A percentile compares a stretch with the other conserved stretches of the same genome.
Evolutionary conservation across 2,888 invertebrate species (phyloP).

Genomic region (Lingula anatina): DNA sequence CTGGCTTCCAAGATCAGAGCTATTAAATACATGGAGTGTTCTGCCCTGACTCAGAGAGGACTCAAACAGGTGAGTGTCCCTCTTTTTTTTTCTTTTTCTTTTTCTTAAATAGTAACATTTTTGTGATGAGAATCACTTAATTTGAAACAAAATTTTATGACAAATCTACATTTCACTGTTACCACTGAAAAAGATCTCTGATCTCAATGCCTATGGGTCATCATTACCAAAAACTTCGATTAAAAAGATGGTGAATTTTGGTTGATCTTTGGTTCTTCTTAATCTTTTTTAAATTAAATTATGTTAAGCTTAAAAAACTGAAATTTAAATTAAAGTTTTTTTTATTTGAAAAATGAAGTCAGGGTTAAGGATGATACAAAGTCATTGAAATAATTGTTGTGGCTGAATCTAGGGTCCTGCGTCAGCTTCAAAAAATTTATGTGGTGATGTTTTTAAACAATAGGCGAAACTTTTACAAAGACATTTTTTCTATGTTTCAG

Average conservation of each 20-base stretch:
- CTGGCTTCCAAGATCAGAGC: constrained; percentile 97
- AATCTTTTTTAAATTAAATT: too few relatives aligned
- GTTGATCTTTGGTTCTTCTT: too few relatives aligned
- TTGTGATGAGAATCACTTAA: background rate
- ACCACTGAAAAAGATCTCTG: too few relatives aligned
- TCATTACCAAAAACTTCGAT: background rate
- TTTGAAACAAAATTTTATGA: background rate
- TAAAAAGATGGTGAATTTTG: background rate
- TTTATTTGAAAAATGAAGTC: too few relatives aligned
- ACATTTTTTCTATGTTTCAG: constrained; percentile 54
- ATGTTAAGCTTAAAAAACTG: too few relatives aligned
- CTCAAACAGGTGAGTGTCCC: constrained; percentile 70
- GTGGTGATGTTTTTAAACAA: too few relatives aligned
- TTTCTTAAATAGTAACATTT: background rate
- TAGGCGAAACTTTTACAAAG: background rate
- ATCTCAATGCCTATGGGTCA: too few relatives aligned
- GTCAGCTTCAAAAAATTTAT: too few relatives aligned
- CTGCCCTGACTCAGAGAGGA: constrained; percentile 96
- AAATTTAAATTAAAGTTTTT: too few relatives aligned
- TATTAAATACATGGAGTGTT: constrained; percentile 99
- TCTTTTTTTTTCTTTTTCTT: background rate
- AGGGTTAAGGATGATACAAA: too few relatives aligned
- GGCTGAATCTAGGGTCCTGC: too few relatives aligned
- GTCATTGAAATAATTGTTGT: too few relatives aligned
- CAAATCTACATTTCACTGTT: background rate